Percentiles rank a stretch among this genome's conserved stretches.
These are phyloP conservation scores for Australoheros scitulus DNA, from an alignment of 2,113 vertebrate genomes.

Conservation along the genomic window DNA sequence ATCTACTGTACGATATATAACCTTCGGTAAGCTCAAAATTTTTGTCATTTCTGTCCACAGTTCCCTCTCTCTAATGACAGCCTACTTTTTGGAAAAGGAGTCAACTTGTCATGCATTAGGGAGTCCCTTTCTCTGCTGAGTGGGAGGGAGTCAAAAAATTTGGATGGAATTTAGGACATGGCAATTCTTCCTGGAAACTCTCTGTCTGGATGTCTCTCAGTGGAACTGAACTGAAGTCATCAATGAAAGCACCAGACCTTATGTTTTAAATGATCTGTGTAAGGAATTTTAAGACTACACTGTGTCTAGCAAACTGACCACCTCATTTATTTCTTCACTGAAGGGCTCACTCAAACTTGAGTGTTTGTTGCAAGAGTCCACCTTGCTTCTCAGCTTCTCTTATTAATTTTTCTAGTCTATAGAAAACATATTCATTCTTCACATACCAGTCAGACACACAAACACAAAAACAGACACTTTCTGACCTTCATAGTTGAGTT, in stretches of 20 bases:
- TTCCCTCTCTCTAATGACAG: slow-evolving; percentile 6
- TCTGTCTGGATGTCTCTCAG: background rate
- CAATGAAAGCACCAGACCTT: background rate
- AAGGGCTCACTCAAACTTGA: background rate
- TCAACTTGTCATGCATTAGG: slow-evolving; percentile 37
- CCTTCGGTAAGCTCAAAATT: background rate
- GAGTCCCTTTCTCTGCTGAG: slow-evolving; percentile 17
- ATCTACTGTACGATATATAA: background rate
- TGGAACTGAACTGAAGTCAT: background rate
- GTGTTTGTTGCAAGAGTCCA: background rate
- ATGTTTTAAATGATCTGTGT: background rate
- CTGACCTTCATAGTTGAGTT: slow-evolving; percentile 79
- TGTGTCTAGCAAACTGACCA: background rate
- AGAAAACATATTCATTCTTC: background rate
- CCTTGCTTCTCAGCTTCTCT: background rate
- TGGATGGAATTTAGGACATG: slow-evolving; percentile 6
- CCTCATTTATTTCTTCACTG: background rate
- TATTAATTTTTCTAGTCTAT: background rate
- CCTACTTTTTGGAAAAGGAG: slow-evolving; percentile 27
- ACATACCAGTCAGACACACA: background rate
- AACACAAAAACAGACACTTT: background rate
- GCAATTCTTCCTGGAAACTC: slow-evolving; percentile 10
- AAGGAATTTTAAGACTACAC: background rate
- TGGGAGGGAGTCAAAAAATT: background rate
- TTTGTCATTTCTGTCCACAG: background rate